These are phyloP conservation scores for Trichomalopsis sarcophagae DNA, from an alignment of 1,140 invertebrate genomes.

Conservation along the genomic window DNA sequence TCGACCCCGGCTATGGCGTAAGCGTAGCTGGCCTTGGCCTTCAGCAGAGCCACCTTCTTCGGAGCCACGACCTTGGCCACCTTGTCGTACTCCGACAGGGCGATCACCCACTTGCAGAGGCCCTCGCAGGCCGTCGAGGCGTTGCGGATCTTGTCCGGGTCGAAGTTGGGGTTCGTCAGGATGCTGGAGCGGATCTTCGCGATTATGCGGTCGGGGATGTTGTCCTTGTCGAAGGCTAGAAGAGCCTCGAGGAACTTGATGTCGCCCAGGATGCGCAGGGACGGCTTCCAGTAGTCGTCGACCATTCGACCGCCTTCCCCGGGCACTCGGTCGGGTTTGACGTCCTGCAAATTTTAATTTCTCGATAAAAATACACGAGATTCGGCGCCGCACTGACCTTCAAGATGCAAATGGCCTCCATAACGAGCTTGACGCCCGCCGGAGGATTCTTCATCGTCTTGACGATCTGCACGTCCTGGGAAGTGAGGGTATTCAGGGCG, in stretches of 20 bases:
- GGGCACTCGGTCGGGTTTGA: constrained; percentile 89
- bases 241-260: constrained; percentile 91
- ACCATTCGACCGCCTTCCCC: constrained; percentile 82
- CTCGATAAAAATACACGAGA: neutral
- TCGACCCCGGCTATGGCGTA: constrained; percentile 82
- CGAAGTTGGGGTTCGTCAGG: constrained; percentile 90
- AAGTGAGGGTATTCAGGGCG: constrained; percentile 93
- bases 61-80: constrained; percentile 94
- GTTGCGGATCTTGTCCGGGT: constrained; percentile 90
- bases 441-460: constrained; percentile 99
- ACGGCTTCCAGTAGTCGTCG: constrained; percentile 96
- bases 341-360: constrained; percentile 74
- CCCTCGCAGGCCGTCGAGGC: constrained; percentile 86
- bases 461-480: constrained; percentile 94
- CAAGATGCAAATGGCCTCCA: constrained; percentile 97
- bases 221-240: constrained; percentile 93
- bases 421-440: constrained; percentile 92
- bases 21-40: constrained; percentile 84
- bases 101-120: constrained; percentile 93
- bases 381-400: constrained; percentile 78
- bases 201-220: constrained; percentile 89
- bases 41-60: constrained; percentile 85
- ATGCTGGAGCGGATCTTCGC: constrained; percentile 87
- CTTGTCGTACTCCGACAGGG: constrained; percentile 93
- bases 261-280: constrained; percentile 92